Percentiles rank a stretch among this genome's conserved stretches.
Evolutionary conservation across 2,797 vertebrate genomes (phyloP).

Genomic region (Mus spretus): DNA sequence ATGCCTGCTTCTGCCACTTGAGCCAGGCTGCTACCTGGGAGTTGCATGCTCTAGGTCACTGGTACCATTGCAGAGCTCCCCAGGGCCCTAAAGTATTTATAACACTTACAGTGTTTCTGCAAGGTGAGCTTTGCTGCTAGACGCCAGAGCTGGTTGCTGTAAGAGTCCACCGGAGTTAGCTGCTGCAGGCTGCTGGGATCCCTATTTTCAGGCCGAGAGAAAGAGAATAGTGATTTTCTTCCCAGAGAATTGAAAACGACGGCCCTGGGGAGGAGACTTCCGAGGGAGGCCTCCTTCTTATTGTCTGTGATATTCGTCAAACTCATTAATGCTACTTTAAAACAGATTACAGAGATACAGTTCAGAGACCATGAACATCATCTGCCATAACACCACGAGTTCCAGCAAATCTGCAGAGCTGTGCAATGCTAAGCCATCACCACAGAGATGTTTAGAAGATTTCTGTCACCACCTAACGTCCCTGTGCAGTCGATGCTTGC

Average conservation of each 20-base stretch:
- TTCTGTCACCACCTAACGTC: background rate
- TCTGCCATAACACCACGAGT: background rate
- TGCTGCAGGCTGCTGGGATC: background rate
- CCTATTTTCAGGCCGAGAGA: background rate
- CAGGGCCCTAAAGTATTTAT: slow-evolving; percentile 77
- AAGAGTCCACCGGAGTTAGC: background rate
- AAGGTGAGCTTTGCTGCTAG: slow-evolving; percentile 67
- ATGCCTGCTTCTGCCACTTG: background rate
- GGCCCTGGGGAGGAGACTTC: background rate
- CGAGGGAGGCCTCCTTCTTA: background rate
- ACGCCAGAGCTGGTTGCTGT: background rate
- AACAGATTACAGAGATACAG: background rate
- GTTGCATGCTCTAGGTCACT: slow-evolving; percentile 33
- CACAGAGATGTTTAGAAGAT: background rate
- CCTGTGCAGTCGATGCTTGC: background rate
- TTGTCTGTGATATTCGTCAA: background rate
- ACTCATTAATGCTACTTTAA: background rate
- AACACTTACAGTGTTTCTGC: slow-evolving; percentile 72
- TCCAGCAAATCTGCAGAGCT: background rate
- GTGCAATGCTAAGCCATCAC: too few species aligned
- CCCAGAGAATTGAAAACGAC: background rate
- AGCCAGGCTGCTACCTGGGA: background rate
- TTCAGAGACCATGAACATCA: background rate
- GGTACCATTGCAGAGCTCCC: slow-evolving; percentile 16
- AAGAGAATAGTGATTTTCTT: background rate